These are phyloP conservation scores for Heliconius hortense DNA, from an alignment of 2,888 invertebrate species.

Conservation along the genomic window DNA sequence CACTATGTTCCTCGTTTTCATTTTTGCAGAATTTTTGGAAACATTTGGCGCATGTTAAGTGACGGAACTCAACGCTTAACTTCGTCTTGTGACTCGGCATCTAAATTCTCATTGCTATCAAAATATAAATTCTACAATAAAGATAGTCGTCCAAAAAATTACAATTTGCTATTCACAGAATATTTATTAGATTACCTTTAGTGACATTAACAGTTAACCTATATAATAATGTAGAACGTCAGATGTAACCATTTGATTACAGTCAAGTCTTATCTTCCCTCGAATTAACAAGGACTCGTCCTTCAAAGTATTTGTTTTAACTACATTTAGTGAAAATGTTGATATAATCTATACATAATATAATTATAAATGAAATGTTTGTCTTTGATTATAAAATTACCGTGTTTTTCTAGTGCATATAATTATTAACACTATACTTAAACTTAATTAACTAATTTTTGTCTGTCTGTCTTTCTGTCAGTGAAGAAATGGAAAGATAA, in stretches of 20 bases:
- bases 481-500: too few relatives aligned
- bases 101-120: neutral
- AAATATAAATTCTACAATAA: neutral
- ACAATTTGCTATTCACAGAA: neutral
- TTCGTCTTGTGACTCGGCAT: neutral
- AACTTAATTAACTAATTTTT: too few relatives aligned
- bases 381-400: too few relatives aligned
- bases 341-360: neutral
- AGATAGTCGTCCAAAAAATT: neutral
- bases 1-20: neutral
- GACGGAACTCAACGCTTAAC: neutral
- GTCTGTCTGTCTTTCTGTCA: too few relatives aligned
- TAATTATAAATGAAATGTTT: neutral
- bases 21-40: neutral
- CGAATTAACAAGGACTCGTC: slow-evolving; percentile 4
- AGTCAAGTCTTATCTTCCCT: slow-evolving; percentile 11
- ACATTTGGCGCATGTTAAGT: neutral
- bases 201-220: slow-evolving; percentile 7
- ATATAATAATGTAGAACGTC: slow-evolving; percentile 11
- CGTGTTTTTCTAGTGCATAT: too few relatives aligned
- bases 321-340: neutral
- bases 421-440: too few relatives aligned
- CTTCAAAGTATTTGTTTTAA: slow-evolving; percentile 3
- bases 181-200: slow-evolving; percentile 7
- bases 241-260: slow-evolving; percentile 12